A percentile compares a stretch with the other conserved stretches of the same genome.
phyloP scores from a whole-genome alignment of 2,888 invertebrate genomes.

The Sarcophaga rosellei region DNA sequence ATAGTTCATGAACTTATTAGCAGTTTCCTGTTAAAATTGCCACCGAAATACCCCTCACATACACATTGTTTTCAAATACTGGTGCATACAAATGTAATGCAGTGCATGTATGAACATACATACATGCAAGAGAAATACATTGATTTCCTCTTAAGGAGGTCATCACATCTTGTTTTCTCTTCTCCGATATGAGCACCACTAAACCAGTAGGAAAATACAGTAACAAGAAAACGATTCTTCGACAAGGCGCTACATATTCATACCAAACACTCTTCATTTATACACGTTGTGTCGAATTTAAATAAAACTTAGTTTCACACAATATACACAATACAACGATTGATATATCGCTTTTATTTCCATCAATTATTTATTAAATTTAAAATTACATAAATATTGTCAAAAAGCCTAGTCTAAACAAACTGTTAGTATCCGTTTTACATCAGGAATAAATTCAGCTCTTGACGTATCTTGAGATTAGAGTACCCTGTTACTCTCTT shows the following conservation, averaged over 20 bases:
- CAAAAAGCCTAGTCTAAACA: too few relatives aligned
- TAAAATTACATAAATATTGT: too few relatives aligned
- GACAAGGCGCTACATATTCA: neutral
- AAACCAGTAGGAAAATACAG: neutral
- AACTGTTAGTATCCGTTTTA: too few relatives aligned
- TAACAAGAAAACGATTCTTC: neutral
- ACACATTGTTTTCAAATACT: constrained; percentile 7
- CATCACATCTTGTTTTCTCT: constrained; percentile 58
- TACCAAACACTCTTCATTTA: neutral
- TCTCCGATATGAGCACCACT: constrained; percentile 2
- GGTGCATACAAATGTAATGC: neutral
- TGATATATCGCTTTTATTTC: too few relatives aligned
- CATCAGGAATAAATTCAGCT: too few relatives aligned
- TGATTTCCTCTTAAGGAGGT: constrained; percentile 70
- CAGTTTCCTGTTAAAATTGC: constrained; percentile 70
- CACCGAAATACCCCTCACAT: constrained; percentile 51
- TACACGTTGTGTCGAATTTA: neutral
- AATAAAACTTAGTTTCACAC: too few relatives aligned
- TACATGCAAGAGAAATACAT: constrained; percentile 50
- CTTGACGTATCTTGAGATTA: too few relatives aligned
- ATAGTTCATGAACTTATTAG: constrained; percentile 72
- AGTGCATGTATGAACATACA: neutral
- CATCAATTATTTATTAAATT: too few relatives aligned
- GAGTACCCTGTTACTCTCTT: too few relatives aligned
- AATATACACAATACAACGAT: too few relatives aligned